These are phyloP conservation scores for Margarornis squamiger DNA, from an alignment of 2,797 vertebrate species.

Conservation along the genomic window DNA sequence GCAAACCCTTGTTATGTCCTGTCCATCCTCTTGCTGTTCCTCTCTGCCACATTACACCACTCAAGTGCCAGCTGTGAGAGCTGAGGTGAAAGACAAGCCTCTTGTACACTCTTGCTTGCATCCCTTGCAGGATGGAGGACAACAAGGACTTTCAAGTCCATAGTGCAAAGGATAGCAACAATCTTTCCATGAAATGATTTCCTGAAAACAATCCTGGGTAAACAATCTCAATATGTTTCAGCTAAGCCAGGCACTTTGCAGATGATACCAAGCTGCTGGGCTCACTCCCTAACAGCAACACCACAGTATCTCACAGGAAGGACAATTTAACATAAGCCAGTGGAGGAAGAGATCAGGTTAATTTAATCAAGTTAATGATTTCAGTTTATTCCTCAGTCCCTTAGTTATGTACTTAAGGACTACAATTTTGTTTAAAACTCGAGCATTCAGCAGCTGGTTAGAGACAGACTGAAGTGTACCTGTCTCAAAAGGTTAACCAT, in stretches of 20 bases:
- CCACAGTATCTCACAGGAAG: neutral
- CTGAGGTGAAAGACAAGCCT: neutral
- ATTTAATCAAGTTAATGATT: neutral
- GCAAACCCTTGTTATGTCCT: neutral
- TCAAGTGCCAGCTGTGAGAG: neutral
- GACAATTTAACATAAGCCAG: neutral
- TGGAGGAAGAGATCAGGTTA: neutral
- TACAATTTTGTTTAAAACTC: neutral
- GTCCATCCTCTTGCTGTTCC: neutral
- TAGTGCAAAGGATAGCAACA: neutral
- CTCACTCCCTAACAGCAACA: neutral
- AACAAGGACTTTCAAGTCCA: neutral
- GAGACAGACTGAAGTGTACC: neutral
- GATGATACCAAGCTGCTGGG: neutral
- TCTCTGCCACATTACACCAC: neutral
- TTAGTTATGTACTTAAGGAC: neutral
- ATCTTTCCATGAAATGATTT: neutral
- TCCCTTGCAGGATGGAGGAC: fast-evolving
- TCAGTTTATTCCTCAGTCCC: neutral
- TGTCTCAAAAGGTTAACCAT: neutral
- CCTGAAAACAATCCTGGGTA: neutral
- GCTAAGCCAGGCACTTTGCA: neutral
- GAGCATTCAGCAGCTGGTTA: neutral
- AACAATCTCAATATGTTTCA: neutral
- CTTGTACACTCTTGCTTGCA: neutral